These are phyloP conservation scores for Drosophila hydei DNA, from an alignment of 1,140 invertebrate genomes.

Conservation along the genomic window DNA sequence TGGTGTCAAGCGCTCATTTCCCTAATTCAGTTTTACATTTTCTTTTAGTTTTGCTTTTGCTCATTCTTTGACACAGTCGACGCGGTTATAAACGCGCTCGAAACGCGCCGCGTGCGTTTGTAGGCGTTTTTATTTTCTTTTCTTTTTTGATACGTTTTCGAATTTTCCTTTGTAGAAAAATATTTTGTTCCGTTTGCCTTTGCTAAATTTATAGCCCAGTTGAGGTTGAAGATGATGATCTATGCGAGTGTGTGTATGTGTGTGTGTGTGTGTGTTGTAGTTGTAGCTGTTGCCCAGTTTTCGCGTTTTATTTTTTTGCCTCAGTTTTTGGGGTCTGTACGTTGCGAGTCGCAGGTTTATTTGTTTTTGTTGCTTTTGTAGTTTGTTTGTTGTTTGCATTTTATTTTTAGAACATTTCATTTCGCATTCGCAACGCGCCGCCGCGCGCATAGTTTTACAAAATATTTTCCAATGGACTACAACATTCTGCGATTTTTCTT, in stretches of 20 bases:
- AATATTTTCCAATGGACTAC: conserved; percentile 30
- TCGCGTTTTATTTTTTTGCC: too few species aligned
- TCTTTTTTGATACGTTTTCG: conserved; percentile 31
- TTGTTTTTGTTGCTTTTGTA: conserved; percentile 39
- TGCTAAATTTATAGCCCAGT: conserved; percentile 62
- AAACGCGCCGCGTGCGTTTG: conserved; percentile 24
- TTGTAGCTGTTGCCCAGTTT: conserved; percentile 53
- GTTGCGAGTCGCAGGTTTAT: conserved; percentile 54
- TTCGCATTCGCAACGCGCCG: conserved; percentile 73
- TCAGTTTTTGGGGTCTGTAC: conserved; percentile 29
- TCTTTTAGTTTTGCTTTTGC: conserved; percentile 12
- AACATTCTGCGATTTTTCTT: conserved; percentile 12
- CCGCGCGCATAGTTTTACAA: conserved; percentile 67
- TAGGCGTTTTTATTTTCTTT: conserved; percentile 37
- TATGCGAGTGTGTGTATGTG: conserved; percentile 22
- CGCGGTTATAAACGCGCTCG: conserved; percentile 30
- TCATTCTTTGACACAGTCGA: not conserved
- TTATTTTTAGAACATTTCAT: conserved; percentile 77
- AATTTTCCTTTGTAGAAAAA: conserved; percentile 35
- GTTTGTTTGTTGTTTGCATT: conserved; percentile 63
- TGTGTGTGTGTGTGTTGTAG: conserved; percentile 17
- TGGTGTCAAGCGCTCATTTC: conserved; percentile 80
- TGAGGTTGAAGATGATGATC: conserved; percentile 41
- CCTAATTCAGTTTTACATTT: conserved; percentile 71
- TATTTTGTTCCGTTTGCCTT: conserved; percentile 21